Percentiles rank a stretch among this genome's conserved stretches.
These are phyloP conservation scores for Agapornis roseicollis DNA, from an alignment of 2,113 vertebrate species.

Conservation along the genomic window DNA sequence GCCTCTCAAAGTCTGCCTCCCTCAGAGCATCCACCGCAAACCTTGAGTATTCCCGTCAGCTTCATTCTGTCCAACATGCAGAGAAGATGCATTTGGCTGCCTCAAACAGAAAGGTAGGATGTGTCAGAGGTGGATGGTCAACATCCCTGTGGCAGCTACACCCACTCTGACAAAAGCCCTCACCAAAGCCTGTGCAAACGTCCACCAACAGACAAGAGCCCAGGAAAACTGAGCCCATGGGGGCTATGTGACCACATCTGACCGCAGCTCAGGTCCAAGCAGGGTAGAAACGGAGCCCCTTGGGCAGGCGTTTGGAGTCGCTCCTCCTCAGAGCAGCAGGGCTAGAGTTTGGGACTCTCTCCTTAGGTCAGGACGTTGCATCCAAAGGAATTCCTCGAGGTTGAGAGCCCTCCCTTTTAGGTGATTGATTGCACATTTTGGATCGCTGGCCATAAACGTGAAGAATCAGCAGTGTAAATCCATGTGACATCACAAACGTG, in stretches of 20 bases:
- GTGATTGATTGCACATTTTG: not conserved
- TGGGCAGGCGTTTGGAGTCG: not conserved
- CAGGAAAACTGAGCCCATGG: not conserved
- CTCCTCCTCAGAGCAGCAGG: not conserved
- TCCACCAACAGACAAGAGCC: not conserved
- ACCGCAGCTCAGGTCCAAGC: not conserved
- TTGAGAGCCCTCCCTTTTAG: not conserved
- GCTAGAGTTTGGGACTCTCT: not conserved
- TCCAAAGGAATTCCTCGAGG: not conserved
- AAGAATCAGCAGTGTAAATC: not conserved
- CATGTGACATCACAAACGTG: not conserved
- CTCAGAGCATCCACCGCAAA: not conserved
- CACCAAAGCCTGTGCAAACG: not conserved
- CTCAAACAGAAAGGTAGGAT: not conserved
- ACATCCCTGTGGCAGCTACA: not conserved
- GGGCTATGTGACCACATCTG: not conserved
- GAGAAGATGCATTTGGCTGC: not conserved
- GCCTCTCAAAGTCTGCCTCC: not conserved
- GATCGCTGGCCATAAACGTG: not conserved
- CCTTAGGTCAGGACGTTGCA: not conserved
- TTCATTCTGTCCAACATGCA: not conserved
- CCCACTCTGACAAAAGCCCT: not conserved
- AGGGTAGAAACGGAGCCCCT: not conserved
- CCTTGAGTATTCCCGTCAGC: not conserved
- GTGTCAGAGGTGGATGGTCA: not conserved